A percentile compares a stretch with the other conserved stretches of the same genome.
These are phyloP conservation scores for Siniperca undulata DNA, from an alignment of 2,797 vertebrate genomes.

Conservation along the genomic window DNA sequence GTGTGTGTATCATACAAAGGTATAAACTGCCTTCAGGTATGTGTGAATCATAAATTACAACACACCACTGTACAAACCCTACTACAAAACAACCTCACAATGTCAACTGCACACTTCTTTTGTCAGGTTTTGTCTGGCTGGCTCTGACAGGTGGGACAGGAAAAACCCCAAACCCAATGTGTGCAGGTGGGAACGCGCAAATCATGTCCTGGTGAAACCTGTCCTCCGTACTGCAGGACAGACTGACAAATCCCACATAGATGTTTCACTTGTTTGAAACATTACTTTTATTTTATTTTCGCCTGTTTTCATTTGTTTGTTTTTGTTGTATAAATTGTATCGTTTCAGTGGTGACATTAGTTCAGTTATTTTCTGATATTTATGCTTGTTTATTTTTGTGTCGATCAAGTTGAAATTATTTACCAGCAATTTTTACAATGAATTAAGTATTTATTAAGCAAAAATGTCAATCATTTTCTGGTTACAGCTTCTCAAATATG, in stretches of 20 bases:
- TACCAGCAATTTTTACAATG: too few species aligned
- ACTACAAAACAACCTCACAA: background rate
- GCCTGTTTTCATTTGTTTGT: background rate
- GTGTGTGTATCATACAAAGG: background rate
- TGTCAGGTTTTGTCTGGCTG: conserved; percentile 12
- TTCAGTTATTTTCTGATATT: background rate
- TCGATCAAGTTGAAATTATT: background rate
- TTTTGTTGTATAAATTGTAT: background rate
- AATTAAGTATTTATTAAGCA: background rate
- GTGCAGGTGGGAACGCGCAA: background rate
- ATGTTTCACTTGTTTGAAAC: background rate
- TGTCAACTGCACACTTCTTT: too few species aligned
- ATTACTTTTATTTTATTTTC: too few species aligned
- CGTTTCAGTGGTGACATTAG: too few species aligned
- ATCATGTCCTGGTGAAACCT: background rate
- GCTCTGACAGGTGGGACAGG: background rate
- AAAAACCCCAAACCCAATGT: too few species aligned
- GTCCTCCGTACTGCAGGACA: background rate
- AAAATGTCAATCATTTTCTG: background rate
- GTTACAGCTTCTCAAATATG: too few species aligned
- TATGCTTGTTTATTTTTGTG: background rate
- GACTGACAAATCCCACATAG: background rate
- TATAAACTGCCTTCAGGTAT: background rate
- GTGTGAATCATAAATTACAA: conserved; percentile 3
- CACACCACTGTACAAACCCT: background rate